These are phyloP conservation scores for Neocrepidodera transversa DNA, from an alignment of 2,888 invertebrate species.

Conservation along the genomic window DNA sequence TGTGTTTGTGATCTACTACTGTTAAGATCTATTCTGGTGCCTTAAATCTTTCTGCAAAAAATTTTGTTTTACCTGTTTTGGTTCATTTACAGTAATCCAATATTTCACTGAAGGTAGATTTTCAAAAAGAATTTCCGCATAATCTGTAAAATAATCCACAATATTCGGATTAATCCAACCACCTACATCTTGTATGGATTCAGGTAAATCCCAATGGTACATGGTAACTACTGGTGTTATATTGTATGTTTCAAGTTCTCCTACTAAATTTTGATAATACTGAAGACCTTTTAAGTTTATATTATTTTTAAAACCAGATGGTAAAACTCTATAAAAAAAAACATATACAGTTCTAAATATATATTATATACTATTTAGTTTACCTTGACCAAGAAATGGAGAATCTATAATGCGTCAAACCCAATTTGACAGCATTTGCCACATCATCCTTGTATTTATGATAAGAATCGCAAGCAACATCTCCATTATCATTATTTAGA, in stretches of 20 bases:
- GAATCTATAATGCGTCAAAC: slow-evolving; percentile 64
- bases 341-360: background rate
- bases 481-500: slow-evolving; percentile 61
- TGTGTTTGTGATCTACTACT: no score
- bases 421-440: slow-evolving; percentile 63
- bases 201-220: slow-evolving; percentile 67
- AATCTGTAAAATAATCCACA: slow-evolving; percentile 67
- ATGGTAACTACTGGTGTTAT: slow-evolving; percentile 36
- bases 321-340: slow-evolving; percentile 57
- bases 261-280: slow-evolving; percentile 38
- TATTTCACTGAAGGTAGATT: slow-evolving; percentile 64
- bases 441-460: slow-evolving; percentile 70
- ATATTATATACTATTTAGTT: no score
- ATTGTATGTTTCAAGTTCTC: slow-evolving; percentile 15
- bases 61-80: slow-evolving; percentile 49
- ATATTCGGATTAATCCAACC: slow-evolving; percentile 71
- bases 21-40: no score
- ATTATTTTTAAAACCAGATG: slow-evolving; percentile 62
- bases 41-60: no score
- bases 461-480: slow-evolving; percentile 72
- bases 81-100: slow-evolving; percentile 67
- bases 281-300: slow-evolving; percentile 60
- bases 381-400: slow-evolving; percentile 44
- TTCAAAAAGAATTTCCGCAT: slow-evolving; percentile 61
- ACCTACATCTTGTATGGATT: slow-evolving; percentile 60